phyloP scores from a whole-genome alignment of 1,140 invertebrate species.

The Idris sp. region DNA sequence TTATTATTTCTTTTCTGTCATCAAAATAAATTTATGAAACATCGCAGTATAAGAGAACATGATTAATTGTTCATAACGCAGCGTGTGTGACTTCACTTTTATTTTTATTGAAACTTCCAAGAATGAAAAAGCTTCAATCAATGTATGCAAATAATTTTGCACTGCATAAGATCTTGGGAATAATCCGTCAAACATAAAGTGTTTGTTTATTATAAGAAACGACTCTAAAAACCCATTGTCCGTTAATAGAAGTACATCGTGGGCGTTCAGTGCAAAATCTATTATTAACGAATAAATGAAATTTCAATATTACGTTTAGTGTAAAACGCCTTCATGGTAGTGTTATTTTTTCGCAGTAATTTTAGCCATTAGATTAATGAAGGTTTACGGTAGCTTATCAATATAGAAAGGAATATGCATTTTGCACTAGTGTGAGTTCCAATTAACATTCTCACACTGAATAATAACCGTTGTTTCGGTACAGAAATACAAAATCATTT shows the following conservation, averaged over 20 bases:
- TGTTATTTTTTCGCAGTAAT: too few species aligned
- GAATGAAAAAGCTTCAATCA: constrained; percentile 37
- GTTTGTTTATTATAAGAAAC: constrained; percentile 41
- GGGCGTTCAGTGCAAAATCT: constrained; percentile 56
- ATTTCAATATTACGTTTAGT: constrained; percentile 33
- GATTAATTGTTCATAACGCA: constrained; percentile 16
- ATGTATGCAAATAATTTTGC: constrained; percentile 15
- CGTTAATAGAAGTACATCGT: constrained; percentile 25
- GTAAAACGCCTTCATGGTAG: constrained; percentile 21
- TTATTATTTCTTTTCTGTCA: too few species aligned
- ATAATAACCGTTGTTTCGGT: too few species aligned
- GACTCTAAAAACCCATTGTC: constrained; percentile 28
- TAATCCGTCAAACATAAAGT: constrained; percentile 36
- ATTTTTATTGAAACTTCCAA: constrained; percentile 26
- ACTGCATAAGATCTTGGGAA: constrained; percentile 26
- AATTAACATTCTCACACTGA: too few species aligned
- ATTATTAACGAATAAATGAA: constrained; percentile 51
- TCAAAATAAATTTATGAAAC: too few species aligned
- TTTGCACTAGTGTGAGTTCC: too few species aligned
- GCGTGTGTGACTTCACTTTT: constrained; percentile 33
- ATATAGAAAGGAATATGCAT: too few species aligned
- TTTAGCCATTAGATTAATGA: too few species aligned
- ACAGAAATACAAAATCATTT: too few species aligned
- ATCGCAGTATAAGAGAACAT: too few species aligned
- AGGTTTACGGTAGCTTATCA: too few species aligned